These are phyloP conservation scores for Leptinotarsa haldemani DNA, from an alignment of 2,888 invertebrate species.

Conservation along the genomic window DNA sequence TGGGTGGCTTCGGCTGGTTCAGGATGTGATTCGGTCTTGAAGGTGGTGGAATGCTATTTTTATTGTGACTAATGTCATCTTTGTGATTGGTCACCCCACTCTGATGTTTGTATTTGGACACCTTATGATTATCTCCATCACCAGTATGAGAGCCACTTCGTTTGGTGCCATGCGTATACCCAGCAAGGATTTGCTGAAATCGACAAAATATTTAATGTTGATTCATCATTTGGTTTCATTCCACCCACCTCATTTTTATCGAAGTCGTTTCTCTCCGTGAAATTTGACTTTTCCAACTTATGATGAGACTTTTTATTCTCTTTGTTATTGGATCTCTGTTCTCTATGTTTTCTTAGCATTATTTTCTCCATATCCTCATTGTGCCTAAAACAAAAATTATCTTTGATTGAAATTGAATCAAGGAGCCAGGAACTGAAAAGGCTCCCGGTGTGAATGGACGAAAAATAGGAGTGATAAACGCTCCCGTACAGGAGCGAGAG, in stretches of 20 bases:
- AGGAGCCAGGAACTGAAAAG: too few species aligned
- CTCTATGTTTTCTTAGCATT: conserved; percentile 78
- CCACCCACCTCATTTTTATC: conserved; percentile 52
- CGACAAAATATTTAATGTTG: too few species aligned
- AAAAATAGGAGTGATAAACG: too few species aligned
- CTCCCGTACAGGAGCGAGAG: too few species aligned
- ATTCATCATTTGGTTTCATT: too few species aligned
- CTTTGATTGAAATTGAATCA: not conserved
- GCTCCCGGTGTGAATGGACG: too few species aligned
- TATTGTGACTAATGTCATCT: conserved; percentile 34
- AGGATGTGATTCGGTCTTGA: conserved; percentile 37
- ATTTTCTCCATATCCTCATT: conserved; percentile 86
- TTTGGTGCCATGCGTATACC: conserved; percentile 70
- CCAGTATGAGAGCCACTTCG: conserved; percentile 73
- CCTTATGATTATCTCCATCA: conserved; percentile 71
- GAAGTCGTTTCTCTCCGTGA: conserved; percentile 44
- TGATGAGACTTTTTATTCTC: conserved; percentile 59
- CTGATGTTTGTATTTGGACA: conserved; percentile 69
- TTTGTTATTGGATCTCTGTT: conserved; percentile 69
- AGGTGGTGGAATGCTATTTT: conserved; percentile 25
- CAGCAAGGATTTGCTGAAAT: conserved; percentile 35
- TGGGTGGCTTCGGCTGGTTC: conserved; percentile 32
- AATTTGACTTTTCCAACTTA: conserved; percentile 51
- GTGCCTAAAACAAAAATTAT: conserved; percentile 69
- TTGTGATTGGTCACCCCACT: conserved; percentile 45